Evolutionary conservation across 2,888 invertebrate genomes (phyloP).

Genomic region (Octodonta nipae): DNA sequence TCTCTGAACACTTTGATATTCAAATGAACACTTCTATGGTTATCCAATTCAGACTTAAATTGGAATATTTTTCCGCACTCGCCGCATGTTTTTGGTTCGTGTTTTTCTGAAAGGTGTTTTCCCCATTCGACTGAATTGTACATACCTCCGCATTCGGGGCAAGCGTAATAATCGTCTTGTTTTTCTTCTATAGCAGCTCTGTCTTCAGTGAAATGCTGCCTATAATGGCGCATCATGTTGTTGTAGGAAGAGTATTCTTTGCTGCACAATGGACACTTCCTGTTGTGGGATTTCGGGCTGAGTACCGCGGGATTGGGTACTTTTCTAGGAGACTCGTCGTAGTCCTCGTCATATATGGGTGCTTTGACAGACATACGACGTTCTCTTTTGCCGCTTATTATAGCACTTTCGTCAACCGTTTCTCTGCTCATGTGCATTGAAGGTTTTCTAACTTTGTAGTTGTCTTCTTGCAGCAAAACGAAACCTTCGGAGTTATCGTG

Average conservation of each 20-base stretch:
- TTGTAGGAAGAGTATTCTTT: slow-evolving; percentile 44
- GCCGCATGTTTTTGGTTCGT: slow-evolving; percentile 44
- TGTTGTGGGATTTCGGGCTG: slow-evolving; percentile 7
- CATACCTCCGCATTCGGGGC: slow-evolving; percentile 47
- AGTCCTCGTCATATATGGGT: slow-evolving; percentile 22
- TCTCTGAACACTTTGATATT: slow-evolving; percentile 54
- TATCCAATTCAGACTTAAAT: slow-evolving; percentile 46
- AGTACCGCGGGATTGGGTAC: slow-evolving; percentile 9
- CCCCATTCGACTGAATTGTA: slow-evolving; percentile 46
- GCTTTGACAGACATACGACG: slow-evolving; percentile 14
- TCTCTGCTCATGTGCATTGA: slow-evolving; percentile 10
- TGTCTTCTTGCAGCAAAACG: slow-evolving; percentile 24
- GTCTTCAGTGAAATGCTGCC: slow-evolving; percentile 18
- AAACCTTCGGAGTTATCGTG: slow-evolving; percentile 30
- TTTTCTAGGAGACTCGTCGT: slow-evolving; percentile 7
- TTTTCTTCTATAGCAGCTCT: slow-evolving; percentile 25
- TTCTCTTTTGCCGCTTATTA: slow-evolving; percentile 13
- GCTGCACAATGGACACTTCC: slow-evolving; percentile 42
- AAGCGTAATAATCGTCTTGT: slow-evolving; percentile 42
- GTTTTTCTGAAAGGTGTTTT: slow-evolving; percentile 41
- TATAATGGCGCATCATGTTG: slow-evolving; percentile 46
- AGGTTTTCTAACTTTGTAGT: slow-evolving; percentile 19
- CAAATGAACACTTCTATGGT: slow-evolving; percentile 53
- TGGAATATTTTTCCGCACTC: slow-evolving; percentile 51
- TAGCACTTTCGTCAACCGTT: slow-evolving; percentile 14